These are phyloP conservation scores for Notolepis coatsorum DNA, from an alignment of 2,797 vertebrate genomes.

Conservation along the genomic window DNA sequence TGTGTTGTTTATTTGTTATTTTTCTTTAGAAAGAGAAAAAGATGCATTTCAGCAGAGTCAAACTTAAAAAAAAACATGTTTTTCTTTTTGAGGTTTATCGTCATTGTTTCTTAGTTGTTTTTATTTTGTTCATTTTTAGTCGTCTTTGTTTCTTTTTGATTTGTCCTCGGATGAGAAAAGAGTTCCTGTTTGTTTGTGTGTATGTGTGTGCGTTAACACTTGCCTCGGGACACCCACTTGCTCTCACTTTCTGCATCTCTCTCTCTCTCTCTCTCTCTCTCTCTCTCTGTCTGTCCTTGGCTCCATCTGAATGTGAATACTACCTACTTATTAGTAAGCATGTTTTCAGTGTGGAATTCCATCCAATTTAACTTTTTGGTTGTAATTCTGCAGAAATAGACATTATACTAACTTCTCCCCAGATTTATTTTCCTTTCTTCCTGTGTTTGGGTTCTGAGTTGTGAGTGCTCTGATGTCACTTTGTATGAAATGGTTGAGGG, in stretches of 20 bases:
- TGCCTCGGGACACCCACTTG: conserved; percentile 16
- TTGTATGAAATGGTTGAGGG: too few relatives aligned
- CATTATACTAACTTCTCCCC: too few relatives aligned
- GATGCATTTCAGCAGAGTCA: conserved; percentile 61
- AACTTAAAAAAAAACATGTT: conserved; percentile 9
- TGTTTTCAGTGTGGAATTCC: too few relatives aligned
- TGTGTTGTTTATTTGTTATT: conserved; percentile 3
- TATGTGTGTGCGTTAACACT: conserved; percentile 9
- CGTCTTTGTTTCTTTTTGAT: conserved; percentile 46
- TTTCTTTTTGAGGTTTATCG: conserved; percentile 39
- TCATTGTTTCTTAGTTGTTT: conserved; percentile 7
- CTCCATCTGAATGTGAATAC: too few relatives aligned
- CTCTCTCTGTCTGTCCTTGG: conserved; percentile 35
- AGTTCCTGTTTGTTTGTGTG: conserved; percentile 1
- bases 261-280: conserved; percentile 22
- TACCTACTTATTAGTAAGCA: too few relatives aligned
- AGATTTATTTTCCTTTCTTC: too few relatives aligned
- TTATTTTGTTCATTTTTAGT: conserved; percentile 45
- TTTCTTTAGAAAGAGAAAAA: conserved; percentile 32
- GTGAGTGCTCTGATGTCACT: too few relatives aligned
- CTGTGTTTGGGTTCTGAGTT: too few relatives aligned
- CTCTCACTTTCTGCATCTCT: background rate
- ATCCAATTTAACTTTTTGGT: too few relatives aligned
- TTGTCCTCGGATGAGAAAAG: conserved; percentile 33
- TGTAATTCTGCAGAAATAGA: too few relatives aligned